phyloP scores from a whole-genome alignment of 2,113 vertebrate species.

The Paratilapia polleni region DNA sequence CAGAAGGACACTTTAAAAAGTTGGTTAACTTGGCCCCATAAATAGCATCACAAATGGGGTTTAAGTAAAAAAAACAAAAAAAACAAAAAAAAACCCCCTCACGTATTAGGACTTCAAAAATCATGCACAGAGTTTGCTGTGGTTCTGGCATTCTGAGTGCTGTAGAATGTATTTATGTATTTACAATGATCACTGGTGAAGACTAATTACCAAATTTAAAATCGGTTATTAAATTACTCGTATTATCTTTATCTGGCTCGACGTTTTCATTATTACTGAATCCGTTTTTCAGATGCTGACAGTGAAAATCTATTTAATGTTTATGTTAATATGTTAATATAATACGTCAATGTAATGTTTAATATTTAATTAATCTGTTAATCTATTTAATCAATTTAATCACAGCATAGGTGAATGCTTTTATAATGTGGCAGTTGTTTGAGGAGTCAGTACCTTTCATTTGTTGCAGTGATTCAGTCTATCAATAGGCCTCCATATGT shows the following conservation, averaged over 20 bases:
- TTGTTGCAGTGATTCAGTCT: background rate
- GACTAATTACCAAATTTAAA: background rate
- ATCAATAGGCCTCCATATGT: conserved; percentile 34
- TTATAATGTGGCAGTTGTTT: background rate
- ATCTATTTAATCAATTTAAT: too few relatives aligned
- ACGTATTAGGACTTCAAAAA: background rate
- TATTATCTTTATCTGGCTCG: background rate
- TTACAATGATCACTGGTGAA: background rate
- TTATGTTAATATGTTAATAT: too few relatives aligned
- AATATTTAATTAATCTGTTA: too few relatives aligned
- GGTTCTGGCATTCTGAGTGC: background rate
- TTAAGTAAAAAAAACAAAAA: background rate
- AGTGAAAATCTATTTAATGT: conserved; percentile 14
- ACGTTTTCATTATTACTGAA: conserved; percentile 6
- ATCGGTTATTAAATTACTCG: background rate
- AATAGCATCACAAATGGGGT: background rate
- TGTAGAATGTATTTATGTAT: background rate
- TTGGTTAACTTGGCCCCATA: background rate
- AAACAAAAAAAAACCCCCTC: background rate
- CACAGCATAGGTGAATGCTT: background rate
- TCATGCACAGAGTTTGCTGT: background rate
- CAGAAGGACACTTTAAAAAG: background rate
- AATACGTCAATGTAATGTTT: too few relatives aligned
- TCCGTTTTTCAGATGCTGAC: background rate
- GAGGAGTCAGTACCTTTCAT: conserved; percentile 2